These are phyloP conservation scores for Eupristina koningsbergeri DNA, from an alignment of 1,140 invertebrate species.

Conservation along the genomic window DNA sequence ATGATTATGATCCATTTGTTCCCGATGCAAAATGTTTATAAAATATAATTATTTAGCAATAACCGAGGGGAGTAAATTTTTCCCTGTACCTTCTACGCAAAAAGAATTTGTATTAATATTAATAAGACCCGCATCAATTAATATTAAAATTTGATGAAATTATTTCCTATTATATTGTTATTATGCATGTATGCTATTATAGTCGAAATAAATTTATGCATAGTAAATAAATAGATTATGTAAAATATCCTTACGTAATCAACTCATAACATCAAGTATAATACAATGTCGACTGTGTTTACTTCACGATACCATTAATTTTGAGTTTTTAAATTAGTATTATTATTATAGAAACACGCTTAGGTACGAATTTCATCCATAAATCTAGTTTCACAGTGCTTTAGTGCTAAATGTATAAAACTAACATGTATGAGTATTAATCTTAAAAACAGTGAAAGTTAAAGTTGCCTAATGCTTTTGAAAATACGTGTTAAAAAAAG, in stretches of 20 bases:
- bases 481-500: neutral
- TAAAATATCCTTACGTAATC: neutral
- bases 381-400: neutral
- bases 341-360: neutral
- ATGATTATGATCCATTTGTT: neutral
- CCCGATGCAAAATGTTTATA: neutral
- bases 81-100: neutral
- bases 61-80: neutral
- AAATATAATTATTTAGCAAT: slow-evolving; percentile 2
- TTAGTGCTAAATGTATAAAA: neutral
- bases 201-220: neutral
- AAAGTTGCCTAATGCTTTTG: neutral
- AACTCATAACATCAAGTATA: neutral
- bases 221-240: neutral
- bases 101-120: neutral
- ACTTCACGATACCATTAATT: neutral
- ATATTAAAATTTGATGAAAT: neutral
- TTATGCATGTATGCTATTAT: neutral
- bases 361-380: neutral
- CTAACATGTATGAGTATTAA: neutral
- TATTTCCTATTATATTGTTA: neutral
- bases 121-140: neutral
- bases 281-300: neutral
- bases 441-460: neutral
- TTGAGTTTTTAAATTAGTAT: slow-evolving; percentile 1